A percentile compares a stretch with the other conserved stretches of the same genome.
Evolutionary conservation across 2,888 invertebrate species (phyloP).

Genomic region (Drosophila setosimentum): DNA sequence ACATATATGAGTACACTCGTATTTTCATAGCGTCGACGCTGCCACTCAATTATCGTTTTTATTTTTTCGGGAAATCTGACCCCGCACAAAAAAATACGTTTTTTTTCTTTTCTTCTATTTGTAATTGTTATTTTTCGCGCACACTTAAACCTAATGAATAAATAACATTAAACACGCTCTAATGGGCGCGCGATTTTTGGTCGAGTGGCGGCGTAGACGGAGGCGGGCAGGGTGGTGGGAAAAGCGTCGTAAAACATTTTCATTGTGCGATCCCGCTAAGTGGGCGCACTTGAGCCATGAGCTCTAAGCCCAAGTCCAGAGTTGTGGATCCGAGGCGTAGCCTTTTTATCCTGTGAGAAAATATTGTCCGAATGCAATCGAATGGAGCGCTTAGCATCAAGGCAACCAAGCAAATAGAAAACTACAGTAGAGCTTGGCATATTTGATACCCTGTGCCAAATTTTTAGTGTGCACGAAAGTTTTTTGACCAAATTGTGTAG

Average conservation of each 20-base stretch:
- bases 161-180: conserved; percentile 82
- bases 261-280: conserved; percentile 66
- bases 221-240: conserved; percentile 61
- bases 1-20: conserved; percentile 54
- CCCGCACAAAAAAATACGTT: conserved; percentile 51
- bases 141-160: conserved; percentile 81
- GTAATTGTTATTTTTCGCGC: conserved; percentile 79
- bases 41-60: conserved; percentile 71
- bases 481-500: not conserved
- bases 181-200: conserved; percentile 71
- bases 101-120: conserved; percentile 50
- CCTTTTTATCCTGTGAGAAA: conserved; percentile 57
- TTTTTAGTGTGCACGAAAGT: not conserved
- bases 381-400: conserved; percentile 34
- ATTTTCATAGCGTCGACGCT: conserved; percentile 62
- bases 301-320: conserved; percentile 39
- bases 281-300: conserved; percentile 62
- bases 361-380: conserved; percentile 56
- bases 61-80: conserved; percentile 68
- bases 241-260: conserved; percentile 66
- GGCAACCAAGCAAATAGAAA: not conserved
- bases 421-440: not conserved
- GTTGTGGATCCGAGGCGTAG: conserved; percentile 23
- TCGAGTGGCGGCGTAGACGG: conserved; percentile 40
- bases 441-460: conserved; percentile 20